phyloP scores from a whole-genome alignment of 1,140 invertebrate genomes.

The Oreohelix idahoensis region DNA sequence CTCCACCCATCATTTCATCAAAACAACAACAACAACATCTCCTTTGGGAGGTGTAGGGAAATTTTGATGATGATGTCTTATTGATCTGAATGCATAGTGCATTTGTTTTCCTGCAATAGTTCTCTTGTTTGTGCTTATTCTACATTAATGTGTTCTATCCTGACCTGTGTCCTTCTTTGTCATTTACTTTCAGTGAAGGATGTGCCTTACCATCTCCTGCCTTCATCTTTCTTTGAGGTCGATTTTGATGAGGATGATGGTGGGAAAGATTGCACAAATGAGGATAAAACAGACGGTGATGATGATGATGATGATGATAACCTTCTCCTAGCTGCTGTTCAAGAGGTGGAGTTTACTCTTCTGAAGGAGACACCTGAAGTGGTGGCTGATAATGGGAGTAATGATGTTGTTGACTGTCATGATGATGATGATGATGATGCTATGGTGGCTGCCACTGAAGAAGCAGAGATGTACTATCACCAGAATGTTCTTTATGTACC shows the following conservation, averaged over 20 bases:
- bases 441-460: neutral
- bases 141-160: no score
- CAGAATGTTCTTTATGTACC: no score
- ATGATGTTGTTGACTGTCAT: no score
- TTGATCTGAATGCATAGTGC: no score
- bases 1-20: no score
- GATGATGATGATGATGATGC: neutral
- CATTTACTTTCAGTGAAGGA: slow-evolving; percentile 14
- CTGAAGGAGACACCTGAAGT: neutral
- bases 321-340: neutral
- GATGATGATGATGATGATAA: neutral
- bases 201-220: slow-evolving; percentile 22
- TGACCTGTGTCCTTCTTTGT: no score
- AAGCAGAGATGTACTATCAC: neutral
- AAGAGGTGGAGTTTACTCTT: neutral
- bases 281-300: neutral
- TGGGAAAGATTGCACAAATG: neutral
- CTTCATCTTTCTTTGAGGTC: slow-evolving; percentile 26
- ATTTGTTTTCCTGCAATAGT: no score
- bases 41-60: no score
- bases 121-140: no score
- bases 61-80: no score
- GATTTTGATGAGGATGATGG: slow-evolving; percentile 1
- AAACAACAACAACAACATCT: no score
- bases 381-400: no score